Evolutionary conservation across 1,140 invertebrate genomes (phyloP).

Genomic region (Latrodectus geometricus): DNA sequence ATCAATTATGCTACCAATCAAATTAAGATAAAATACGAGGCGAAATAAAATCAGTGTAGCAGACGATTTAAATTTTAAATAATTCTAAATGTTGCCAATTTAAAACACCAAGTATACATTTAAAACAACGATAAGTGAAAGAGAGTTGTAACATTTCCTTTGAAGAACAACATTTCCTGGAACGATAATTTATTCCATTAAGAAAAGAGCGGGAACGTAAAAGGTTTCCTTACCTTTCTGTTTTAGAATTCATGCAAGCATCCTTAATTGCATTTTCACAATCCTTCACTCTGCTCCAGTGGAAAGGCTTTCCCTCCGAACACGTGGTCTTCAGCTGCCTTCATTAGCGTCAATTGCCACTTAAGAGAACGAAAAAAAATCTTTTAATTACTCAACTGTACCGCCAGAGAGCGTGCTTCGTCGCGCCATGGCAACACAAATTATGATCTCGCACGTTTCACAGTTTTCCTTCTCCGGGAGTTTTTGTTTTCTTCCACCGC

Average conservation of each 20-base stretch:
- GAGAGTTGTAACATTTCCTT: neutral
- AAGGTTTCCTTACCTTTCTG: constrained; percentile 47
- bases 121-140: constrained; percentile 7
- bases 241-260: constrained; percentile 58
- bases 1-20: neutral
- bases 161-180: constrained; percentile 8
- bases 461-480: constrained; percentile 2
- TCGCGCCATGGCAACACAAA: constrained; percentile 45
- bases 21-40: neutral
- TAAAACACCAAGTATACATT: neutral
- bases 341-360: constrained; percentile 58
- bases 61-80: neutral
- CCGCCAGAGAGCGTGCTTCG: constrained; percentile 57
- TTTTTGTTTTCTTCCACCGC: constrained; percentile 26
- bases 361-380: constrained; percentile 41
- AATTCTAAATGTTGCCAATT: neutral
- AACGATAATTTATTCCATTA: constrained; percentile 53
- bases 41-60: neutral
- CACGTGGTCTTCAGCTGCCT: constrained; percentile 52
- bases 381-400: constrained; percentile 60
- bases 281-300: constrained; percentile 42
- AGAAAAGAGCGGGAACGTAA: constrained; percentile 1
- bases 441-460: constrained; percentile 41
- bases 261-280: constrained; percentile 58
- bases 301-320: constrained; percentile 23